Percentiles rank a stretch among this genome's conserved stretches.
Evolutionary conservation across 2,888 invertebrate genomes (phyloP).

Genomic region (Leucophora obtusa): DNA sequence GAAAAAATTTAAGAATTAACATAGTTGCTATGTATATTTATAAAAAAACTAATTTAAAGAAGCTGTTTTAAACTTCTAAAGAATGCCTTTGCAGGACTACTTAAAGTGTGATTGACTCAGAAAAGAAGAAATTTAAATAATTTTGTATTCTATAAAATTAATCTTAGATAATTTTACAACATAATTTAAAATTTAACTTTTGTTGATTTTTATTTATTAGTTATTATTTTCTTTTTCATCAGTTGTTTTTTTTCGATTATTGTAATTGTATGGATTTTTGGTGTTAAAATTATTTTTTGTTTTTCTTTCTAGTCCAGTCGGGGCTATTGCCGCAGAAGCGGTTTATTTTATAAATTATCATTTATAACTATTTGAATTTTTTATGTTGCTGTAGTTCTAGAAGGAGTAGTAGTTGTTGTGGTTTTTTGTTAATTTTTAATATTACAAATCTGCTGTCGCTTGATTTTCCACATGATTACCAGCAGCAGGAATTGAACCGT

Average conservation of each 20-base stretch:
- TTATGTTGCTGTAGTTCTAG: constrained; percentile 32
- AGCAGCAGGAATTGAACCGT: constrained; percentile 42
- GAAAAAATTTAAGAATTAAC: no score
- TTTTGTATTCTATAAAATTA: constrained; percentile 12
- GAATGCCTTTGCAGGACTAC: no score
- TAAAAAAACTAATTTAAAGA: no score
- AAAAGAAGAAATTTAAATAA: neutral
- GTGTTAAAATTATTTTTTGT: constrained; percentile 45
- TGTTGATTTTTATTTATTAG: constrained; percentile 31
- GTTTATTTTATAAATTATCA: constrained; percentile 19
- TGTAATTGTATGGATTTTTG: constrained; percentile 47
- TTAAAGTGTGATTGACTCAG: neutral
- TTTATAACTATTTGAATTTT: neutral
- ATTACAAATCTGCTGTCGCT: constrained; percentile 70
- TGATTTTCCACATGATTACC: constrained; percentile 66
- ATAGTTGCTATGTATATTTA: no score
- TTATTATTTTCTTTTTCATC: constrained; percentile 34
- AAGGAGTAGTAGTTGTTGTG: constrained; percentile 54
- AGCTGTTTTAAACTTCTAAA: no score
- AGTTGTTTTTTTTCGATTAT: constrained; percentile 29
- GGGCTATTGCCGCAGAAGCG: constrained; percentile 37
- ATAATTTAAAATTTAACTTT: constrained; percentile 17
- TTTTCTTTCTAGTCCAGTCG: constrained; percentile 42
- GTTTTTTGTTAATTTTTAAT: constrained; percentile 54
- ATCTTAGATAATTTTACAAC: neutral